Conservation (phyloP, 2,113 vertebrate genomes). For the Notarius quadriscutis region DNA sequence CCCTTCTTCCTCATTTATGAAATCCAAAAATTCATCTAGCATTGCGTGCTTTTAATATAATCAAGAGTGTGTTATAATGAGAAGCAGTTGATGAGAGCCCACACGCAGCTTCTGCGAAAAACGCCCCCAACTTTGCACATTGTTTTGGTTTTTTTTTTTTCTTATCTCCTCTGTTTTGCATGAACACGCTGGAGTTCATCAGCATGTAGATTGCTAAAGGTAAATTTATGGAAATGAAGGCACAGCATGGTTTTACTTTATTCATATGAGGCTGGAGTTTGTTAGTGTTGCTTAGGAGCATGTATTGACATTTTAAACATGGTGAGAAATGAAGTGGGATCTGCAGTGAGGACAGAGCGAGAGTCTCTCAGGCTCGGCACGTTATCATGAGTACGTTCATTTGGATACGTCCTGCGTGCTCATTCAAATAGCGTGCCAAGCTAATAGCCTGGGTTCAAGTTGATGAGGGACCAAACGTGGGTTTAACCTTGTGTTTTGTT, state of each 20-base stretch:
- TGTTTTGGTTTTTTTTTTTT: slow-evolving; percentile 2
- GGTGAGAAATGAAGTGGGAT: slow-evolving; percentile 26
- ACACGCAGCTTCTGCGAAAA: slow-evolving; percentile 18
- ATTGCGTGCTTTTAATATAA: slow-evolving; percentile 25
- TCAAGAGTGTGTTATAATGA: slow-evolving; percentile 48
- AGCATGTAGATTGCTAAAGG: slow-evolving; percentile 74
- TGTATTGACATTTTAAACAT: slow-evolving; percentile 48
- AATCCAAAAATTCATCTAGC: slow-evolving; percentile 31
- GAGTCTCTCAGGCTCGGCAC: slow-evolving; percentile 9
- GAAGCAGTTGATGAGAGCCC: slow-evolving; percentile 38
- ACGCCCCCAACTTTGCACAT: slow-evolving; percentile 29
- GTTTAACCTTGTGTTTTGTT: neutral
- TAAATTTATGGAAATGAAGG: slow-evolving; percentile 71
- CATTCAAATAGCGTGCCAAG: neutral
- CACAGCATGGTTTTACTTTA: slow-evolving; percentile 32
- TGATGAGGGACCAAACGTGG: neutral
- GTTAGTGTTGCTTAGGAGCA: slow-evolving; percentile 26
- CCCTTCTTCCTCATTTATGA: slow-evolving; percentile 21
- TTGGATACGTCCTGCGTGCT: neutral
- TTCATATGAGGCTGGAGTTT: slow-evolving; percentile 50
- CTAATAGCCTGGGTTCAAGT: neutral
- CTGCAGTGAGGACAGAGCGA: neutral
- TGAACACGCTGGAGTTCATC: slow-evolving; percentile 68
- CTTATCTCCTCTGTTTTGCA: slow-evolving; percentile 52
- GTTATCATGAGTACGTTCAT: slow-evolving; percentile 12